phyloP scores from a whole-genome alignment of 2,888 invertebrate genomes.

The Nymphalis polychloros region DNA sequence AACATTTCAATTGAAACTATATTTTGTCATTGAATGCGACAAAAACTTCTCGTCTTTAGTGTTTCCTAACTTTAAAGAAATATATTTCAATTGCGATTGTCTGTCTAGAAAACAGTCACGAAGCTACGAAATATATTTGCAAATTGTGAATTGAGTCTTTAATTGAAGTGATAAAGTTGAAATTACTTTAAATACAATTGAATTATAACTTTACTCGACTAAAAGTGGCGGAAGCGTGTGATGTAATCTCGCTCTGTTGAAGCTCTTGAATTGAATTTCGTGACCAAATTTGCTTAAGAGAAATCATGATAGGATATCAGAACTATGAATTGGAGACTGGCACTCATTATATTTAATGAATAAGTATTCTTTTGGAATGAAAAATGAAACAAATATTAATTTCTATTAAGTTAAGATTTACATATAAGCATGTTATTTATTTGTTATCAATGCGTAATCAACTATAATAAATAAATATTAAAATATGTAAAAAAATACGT shows the following conservation, averaged over 20 bases:
- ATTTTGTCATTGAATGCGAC: slow-evolving; percentile 15
- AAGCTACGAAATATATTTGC: slow-evolving; percentile 9
- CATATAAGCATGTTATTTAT: too few species aligned
- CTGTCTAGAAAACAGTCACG: slow-evolving; percentile 28
- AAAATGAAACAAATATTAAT: too few species aligned
- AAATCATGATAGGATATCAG: slow-evolving; percentile 25
- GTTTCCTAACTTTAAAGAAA: slow-evolving; percentile 30
- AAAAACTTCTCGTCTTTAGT: slow-evolving; percentile 22
- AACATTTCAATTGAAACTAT: slow-evolving; percentile 13
- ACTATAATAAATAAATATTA: too few species aligned
- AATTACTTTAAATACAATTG: slow-evolving; percentile 7
- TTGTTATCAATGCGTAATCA: too few species aligned
- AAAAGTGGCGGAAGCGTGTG: slow-evolving; percentile 23
- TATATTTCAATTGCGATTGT: slow-evolving; percentile 33
- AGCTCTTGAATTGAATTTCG: slow-evolving; percentile 28
- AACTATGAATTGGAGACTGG: background rate
- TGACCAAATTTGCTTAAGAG: slow-evolving; percentile 29
- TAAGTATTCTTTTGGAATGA: too few species aligned
- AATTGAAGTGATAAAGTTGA: slow-evolving; percentile 12
- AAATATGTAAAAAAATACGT: too few species aligned
- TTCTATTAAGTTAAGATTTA: too few species aligned
- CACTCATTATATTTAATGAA: too few species aligned
- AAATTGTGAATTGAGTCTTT: slow-evolving; percentile 14
- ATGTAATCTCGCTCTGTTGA: slow-evolving; percentile 22
- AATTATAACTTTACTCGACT: background rate